Evolutionary conservation across 2,113 vertebrate genomes (phyloP).

Genomic region (Eolophus roseicapilla): DNA sequence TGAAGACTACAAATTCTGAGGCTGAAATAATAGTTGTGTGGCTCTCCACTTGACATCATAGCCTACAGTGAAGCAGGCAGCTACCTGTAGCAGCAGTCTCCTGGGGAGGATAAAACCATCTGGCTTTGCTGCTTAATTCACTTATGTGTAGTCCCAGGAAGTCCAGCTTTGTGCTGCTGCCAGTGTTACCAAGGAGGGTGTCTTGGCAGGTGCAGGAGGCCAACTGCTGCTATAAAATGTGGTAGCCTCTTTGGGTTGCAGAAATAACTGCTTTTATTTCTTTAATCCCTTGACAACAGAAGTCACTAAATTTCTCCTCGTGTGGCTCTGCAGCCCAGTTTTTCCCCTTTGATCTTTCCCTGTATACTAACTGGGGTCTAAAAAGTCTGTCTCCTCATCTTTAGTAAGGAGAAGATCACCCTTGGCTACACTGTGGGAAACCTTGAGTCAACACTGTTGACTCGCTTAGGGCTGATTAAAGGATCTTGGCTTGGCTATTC

Average conservation of each 20-base stretch:
- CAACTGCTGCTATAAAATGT: not conserved
- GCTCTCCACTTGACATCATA: not conserved
- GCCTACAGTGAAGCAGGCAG: not conserved
- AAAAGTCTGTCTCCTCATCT: not conserved
- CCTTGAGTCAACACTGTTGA: not conserved
- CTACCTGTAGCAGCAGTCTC: not conserved
- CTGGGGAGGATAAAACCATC: not conserved
- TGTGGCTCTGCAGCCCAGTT: not conserved
- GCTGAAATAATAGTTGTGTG: not conserved
- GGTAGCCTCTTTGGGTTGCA: not conserved
- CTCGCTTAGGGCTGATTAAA: not conserved
- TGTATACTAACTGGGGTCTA: not conserved
- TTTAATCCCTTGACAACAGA: not conserved
- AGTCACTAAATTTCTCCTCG: not conserved
- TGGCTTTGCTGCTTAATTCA: not conserved
- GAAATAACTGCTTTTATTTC: not conserved
- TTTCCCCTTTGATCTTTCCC: not conserved
- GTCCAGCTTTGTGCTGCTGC: not conserved
- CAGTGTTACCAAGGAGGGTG: not conserved
- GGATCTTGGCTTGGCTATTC: not conserved
- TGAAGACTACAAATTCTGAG: not conserved
- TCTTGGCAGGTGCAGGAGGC: not conserved
- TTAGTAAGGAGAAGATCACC: not conserved
- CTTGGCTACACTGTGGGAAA: not conserved
- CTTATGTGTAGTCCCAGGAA: not conserved